Conservation (phyloP, 2,113 vertebrate species). For the Desmodus rotundus region DNA sequence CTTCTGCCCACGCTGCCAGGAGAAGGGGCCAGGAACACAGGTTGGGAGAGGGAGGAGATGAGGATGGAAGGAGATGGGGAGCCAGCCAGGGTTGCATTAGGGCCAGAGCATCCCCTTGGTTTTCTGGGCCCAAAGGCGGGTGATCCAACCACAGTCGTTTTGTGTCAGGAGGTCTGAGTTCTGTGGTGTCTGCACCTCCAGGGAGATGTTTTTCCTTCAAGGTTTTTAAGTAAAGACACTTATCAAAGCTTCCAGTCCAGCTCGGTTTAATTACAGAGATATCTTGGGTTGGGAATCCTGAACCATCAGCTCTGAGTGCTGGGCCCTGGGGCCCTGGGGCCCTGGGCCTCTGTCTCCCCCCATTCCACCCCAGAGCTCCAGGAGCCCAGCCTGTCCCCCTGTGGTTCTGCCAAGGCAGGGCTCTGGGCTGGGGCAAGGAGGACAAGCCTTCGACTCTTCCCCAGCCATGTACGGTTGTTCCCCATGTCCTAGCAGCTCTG, state of each 20-base stretch:
- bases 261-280: background rate
- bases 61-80: background rate
- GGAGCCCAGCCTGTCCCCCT: too few species aligned
- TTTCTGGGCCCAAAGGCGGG: background rate
- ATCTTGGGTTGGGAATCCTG: background rate
- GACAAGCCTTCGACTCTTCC: background rate
- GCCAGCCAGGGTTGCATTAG: background rate
- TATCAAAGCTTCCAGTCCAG: background rate
- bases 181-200: background rate
- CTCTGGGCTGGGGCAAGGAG: background rate
- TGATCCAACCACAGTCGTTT: too few species aligned
- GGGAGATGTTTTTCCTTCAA: background rate
- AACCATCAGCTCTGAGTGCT: background rate
- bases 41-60: background rate
- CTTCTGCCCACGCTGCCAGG: background rate
- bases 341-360: too few species aligned
- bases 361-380: fast-evolving
- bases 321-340: background rate
- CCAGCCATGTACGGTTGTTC: background rate
- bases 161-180: background rate
- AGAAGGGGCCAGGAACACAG: background rate
- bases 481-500: slow-evolving; percentile 53
- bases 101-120: background rate
- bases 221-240: background rate
- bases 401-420: background rate